A percentile compares a stretch with the other conserved stretches of the same genome.
These are phyloP conservation scores for Macrostomum lignano DNA, from an alignment of 1,140 invertebrate genomes.

Conservation along the genomic window DNA sequence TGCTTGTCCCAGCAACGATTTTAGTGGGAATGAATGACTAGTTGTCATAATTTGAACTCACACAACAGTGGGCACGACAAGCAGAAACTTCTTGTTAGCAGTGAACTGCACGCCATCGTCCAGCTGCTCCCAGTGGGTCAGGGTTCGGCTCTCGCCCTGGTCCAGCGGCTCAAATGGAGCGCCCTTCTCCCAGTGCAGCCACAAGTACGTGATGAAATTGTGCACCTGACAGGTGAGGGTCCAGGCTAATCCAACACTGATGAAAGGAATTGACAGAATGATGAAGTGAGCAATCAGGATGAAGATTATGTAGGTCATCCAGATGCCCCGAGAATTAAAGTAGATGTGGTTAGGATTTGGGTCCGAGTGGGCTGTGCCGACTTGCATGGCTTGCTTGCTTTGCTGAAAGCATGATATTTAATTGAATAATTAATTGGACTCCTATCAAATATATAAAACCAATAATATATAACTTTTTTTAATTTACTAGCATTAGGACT, in stretches of 20 bases:
- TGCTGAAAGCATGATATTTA: too few species aligned
- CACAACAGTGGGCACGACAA: conserved; percentile 35
- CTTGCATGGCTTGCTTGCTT: too few species aligned
- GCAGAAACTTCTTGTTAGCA: conserved; percentile 39
- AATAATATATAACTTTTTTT: too few species aligned
- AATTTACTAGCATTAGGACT: too few species aligned
- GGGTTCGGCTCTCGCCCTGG: conserved; percentile 33
- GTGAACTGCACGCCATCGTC: conserved; percentile 42
- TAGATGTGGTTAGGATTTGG: conserved; percentile 4
- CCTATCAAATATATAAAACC: too few species aligned
- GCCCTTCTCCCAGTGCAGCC: conserved; percentile 38
- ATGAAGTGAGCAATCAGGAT: conserved; percentile 36
- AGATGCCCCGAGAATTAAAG: conserved; percentile 39
- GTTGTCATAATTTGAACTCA: too few species aligned
- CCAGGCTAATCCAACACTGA: conserved; percentile 38
- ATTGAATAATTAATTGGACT: too few species aligned
- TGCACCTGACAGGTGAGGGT: conserved; percentile 41
- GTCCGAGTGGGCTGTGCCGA: conserved; percentile 4
- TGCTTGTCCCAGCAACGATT: too few species aligned
- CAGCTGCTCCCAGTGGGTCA: conserved; percentile 46
- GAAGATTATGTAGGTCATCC: conserved; percentile 37
- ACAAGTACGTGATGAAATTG: conserved; percentile 31
- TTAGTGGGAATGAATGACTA: too few species aligned
- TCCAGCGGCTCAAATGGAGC: conserved; percentile 40
- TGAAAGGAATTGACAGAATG: conserved; percentile 37